A percentile compares a stretch with the other conserved stretches of the same genome.
phyloP scores from a whole-genome alignment of 2,113 vertebrate genomes.

The Hyperopisus bebe region DNA sequence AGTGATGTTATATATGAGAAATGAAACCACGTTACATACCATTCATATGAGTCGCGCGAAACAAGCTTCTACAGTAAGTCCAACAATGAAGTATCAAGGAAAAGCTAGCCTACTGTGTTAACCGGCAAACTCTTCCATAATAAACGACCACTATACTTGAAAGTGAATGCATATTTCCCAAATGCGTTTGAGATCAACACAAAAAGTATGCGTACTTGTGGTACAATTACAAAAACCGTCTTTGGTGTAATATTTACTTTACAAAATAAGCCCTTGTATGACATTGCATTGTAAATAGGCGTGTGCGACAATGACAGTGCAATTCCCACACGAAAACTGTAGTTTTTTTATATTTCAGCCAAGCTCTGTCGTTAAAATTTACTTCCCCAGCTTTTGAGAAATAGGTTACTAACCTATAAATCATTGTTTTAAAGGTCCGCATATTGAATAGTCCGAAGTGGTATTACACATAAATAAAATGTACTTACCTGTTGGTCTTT shows the following conservation, averaged over 20 bases:
- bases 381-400: not conserved
- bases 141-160: not conserved
- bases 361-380: not conserved
- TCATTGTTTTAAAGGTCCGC: not conserved
- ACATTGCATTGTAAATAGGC: not conserved
- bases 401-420: not conserved
- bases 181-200: not conserved
- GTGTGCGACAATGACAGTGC: not conserved
- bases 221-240: not conserved
- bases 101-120: not conserved
- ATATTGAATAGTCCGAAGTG: not conserved
- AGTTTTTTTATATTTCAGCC: not conserved
- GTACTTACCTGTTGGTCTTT: not conserved
- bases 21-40: not conserved
- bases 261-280: not conserved
- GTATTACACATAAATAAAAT: not conserved
- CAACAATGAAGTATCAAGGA: not conserved
- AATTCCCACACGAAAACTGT: not conserved
- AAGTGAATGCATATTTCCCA: not conserved
- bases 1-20: not conserved
- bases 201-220: not conserved
- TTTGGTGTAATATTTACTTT: not conserved
- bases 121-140: not conserved
- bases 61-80: not conserved
- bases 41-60: not conserved